phyloP scores from a whole-genome alignment of 1,140 invertebrate genomes.

The Drosophila sucinea region DNA sequence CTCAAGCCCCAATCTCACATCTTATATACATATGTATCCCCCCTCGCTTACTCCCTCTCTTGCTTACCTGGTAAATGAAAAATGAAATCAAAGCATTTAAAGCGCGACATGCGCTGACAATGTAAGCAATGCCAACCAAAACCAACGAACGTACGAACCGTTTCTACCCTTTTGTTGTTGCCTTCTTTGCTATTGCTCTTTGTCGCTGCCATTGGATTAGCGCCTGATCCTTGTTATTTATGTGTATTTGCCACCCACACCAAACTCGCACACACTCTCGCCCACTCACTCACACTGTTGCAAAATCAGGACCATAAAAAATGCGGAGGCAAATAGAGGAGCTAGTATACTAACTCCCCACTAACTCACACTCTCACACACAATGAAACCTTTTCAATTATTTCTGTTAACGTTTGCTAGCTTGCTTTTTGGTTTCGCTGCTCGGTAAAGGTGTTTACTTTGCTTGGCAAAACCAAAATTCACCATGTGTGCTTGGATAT shows the following conservation, averaged over 20 bases:
- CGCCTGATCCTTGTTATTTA: constrained; percentile 63
- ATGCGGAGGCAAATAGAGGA: constrained; percentile 6
- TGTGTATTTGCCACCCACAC: constrained; percentile 47
- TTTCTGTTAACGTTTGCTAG: constrained; percentile 47
- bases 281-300: constrained; percentile 18
- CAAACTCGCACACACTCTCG: constrained; percentile 21
- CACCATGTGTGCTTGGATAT: not conserved
- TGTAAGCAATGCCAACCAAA: constrained; percentile 55
- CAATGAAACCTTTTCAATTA: constrained; percentile 75
- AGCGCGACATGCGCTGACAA: constrained; percentile 72
- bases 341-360: not conserved
- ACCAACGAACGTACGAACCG: not conserved
- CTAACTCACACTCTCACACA: constrained; percentile 33
- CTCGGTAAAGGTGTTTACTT: constrained; percentile 32
- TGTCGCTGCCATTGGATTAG: constrained; percentile 62
- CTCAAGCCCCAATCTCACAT: constrained; percentile 45
- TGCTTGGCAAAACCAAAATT: constrained; percentile 14
- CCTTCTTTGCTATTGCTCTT: constrained; percentile 31
- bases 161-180: constrained; percentile 23
- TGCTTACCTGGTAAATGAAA: constrained; percentile 65
- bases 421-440: constrained; percentile 11
- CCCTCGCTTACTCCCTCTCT: constrained; percentile 11
- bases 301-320: constrained; percentile 35
- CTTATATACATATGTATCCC: constrained; percentile 18
- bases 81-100: constrained; percentile 81